phyloP scores from a whole-genome alignment of 1,140 invertebrate genomes.

The Plectus sambesii region DNA sequence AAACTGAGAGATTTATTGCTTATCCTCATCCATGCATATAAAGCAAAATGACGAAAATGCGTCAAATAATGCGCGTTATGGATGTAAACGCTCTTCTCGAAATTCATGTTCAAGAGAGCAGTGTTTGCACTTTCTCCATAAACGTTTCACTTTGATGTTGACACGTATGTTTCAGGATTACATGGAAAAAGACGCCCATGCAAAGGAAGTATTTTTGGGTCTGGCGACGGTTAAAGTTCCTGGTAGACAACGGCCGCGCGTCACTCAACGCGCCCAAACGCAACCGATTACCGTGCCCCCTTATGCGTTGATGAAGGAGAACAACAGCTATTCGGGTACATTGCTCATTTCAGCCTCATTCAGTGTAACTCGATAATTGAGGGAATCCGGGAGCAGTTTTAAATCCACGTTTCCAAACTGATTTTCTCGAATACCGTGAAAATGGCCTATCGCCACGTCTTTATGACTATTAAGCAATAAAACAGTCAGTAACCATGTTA shows the following conservation, averaged over 20 bases:
- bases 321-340: too few relatives aligned
- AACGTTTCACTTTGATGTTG: not conserved
- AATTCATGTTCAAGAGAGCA: not conserved
- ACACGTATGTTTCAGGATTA: constrained; percentile 62
- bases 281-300: too few relatives aligned
- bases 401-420: too few relatives aligned
- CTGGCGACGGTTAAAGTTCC: constrained; percentile 95
- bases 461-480: too few relatives aligned
- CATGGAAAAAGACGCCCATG: constrained; percentile 85
- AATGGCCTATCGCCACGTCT: too few relatives aligned
- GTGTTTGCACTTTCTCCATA: not conserved
- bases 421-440: too few relatives aligned
- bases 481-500: too few relatives aligned
- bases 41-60: constrained; percentile 75
- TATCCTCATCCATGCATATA: constrained; percentile 91
- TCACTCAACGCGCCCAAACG: constrained; percentile 58
- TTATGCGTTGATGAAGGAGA: too few relatives aligned
- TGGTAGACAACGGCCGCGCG: constrained; percentile 70
- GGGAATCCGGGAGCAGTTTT: too few relatives aligned
- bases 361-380: too few relatives aligned
- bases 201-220: constrained; percentile 87
- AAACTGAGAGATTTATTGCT: constrained; percentile 73
- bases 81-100: too few relatives aligned
- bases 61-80: constrained; percentile 66
- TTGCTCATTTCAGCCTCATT: too few relatives aligned